Conservation (phyloP, 1,140 invertebrate species). For the Zaprionus capensis region DNA sequence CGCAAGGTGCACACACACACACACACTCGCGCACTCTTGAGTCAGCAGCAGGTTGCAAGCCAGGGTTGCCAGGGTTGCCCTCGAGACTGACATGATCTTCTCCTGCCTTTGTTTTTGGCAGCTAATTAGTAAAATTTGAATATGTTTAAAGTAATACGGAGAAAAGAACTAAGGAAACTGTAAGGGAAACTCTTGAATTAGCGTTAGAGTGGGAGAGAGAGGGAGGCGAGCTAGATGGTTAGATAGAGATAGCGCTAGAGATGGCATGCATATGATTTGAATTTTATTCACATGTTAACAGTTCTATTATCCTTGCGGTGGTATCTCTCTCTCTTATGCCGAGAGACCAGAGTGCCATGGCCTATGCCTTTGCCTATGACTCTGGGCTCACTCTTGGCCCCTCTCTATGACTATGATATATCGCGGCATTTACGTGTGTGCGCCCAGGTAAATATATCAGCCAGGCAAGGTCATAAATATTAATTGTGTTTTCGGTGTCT, state of each 20-base stretch:
- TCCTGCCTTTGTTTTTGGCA: conserved; percentile 56
- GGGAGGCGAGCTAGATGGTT: background rate
- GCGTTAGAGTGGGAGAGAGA: background rate
- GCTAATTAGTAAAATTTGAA: conserved; percentile 79
- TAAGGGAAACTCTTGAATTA: background rate
- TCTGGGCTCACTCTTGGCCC: background rate
- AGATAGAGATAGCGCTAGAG: conserved; percentile 4
- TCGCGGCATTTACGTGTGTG: conserved; percentile 79
- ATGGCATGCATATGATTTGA: conserved; percentile 68
- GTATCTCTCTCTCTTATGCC: conserved; percentile 44
- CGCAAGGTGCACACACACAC: conserved; percentile 14
- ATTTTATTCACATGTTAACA: conserved; percentile 80
- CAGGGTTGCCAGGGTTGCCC: background rate
- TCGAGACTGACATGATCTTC: conserved; percentile 53
- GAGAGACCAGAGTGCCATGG: background rate
- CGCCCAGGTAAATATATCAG: conserved; percentile 81
- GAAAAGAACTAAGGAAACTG: background rate
- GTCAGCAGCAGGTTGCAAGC: conserved; percentile 25
- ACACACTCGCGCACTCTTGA: background rate
- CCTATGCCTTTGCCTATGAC: background rate
- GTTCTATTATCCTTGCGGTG: conserved; percentile 79
- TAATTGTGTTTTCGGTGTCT: conserved; percentile 69
- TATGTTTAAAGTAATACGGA: conserved; percentile 50
- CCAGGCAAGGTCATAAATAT: conserved; percentile 80
- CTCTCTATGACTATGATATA: conserved; percentile 64